A percentile compares a stretch with the other conserved stretches of the same genome.
Conservation (phyloP, 2,113 vertebrate genomes). For the Ornithorhynchus anatinus region DNA sequence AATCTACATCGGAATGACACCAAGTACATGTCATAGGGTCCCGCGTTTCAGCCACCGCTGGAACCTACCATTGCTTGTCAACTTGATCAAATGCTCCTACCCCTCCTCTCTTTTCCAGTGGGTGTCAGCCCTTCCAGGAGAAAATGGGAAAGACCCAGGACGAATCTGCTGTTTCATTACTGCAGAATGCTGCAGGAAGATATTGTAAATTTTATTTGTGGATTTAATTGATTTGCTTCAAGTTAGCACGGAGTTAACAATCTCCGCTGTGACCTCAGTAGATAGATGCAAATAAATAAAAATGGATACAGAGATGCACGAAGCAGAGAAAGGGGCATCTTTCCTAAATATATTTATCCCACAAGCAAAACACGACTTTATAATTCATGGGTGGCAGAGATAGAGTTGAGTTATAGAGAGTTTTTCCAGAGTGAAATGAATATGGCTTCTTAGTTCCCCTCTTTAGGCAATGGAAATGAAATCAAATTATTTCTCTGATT, state of each 20-base stretch:
- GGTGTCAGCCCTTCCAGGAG: conserved; percentile 40
- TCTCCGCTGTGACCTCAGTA: conserved; percentile 62
- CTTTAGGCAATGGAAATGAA: conserved; percentile 53
- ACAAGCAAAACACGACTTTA: conserved; percentile 61
- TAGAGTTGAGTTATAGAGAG: conserved; percentile 62
- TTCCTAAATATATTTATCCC: conserved; percentile 74
- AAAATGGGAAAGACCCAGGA: conserved; percentile 24
- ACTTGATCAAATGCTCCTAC: conserved; percentile 66
- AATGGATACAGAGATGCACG: conserved; percentile 63
- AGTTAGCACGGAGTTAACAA: conserved; percentile 61
- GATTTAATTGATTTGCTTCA: conserved; percentile 66
- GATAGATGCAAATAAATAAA: conserved; percentile 70
- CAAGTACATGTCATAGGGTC: conserved; percentile 66
- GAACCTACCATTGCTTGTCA: conserved; percentile 59
- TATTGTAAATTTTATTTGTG: conserved; percentile 56
- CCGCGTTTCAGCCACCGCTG: conserved; percentile 51
- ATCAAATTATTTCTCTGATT: conserved; percentile 43
- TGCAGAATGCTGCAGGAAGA: conserved; percentile 23
- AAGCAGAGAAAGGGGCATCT: conserved; percentile 63
- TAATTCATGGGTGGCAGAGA: conserved; percentile 72
- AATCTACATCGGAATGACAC: conserved; percentile 75
- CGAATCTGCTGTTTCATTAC: conserved; percentile 31
- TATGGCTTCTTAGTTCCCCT: conserved; percentile 49
- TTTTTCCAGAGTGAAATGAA: conserved; percentile 71
- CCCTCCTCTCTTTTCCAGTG: conserved; percentile 50